Percentiles rank a stretch among this genome's conserved stretches.
Conservation (phyloP, 1,140 invertebrate genomes). For the Procambarus virginalis region DNA sequence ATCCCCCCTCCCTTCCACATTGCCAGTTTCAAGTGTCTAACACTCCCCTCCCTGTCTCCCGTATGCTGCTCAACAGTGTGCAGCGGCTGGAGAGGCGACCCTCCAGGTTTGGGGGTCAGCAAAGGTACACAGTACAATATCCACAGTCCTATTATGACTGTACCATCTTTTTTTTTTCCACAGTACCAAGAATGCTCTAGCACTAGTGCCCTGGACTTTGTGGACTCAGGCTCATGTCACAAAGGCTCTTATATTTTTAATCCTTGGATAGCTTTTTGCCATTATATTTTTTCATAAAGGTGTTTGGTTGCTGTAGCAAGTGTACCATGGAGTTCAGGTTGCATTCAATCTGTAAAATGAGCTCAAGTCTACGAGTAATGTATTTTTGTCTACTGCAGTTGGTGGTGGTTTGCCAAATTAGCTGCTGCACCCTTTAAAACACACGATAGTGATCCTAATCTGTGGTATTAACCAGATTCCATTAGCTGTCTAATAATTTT, state of each 20-base stretch:
- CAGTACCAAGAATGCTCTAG: neutral
- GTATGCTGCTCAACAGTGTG: constrained; percentile 42
- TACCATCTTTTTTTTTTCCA: neutral
- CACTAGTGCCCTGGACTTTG: neutral
- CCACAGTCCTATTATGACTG: neutral
- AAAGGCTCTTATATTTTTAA: neutral
- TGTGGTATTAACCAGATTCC: neutral
- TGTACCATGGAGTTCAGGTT: neutral
- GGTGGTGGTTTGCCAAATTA: neutral
- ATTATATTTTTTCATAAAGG: no score
- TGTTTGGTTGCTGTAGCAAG: neutral
- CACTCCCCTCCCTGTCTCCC: constrained; percentile 42
- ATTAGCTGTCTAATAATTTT: neutral
- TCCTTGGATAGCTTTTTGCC: no score
- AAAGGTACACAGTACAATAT: constrained; percentile 43
- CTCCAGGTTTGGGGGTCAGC: constrained; percentile 61
- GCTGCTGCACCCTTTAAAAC: neutral
- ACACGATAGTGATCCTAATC: neutral
- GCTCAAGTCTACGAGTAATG: constrained; percentile 7
- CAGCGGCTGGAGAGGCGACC: constrained; percentile 52
- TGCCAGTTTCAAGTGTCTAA: constrained; percentile 4
- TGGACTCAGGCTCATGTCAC: neutral
- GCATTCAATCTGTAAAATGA: neutral
- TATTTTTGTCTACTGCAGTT: neutral
- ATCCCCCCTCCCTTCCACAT: neutral